Evolutionary conservation across 2,797 vertebrate genomes (phyloP).

Genomic region (Leontocebus nigricollis): DNA sequence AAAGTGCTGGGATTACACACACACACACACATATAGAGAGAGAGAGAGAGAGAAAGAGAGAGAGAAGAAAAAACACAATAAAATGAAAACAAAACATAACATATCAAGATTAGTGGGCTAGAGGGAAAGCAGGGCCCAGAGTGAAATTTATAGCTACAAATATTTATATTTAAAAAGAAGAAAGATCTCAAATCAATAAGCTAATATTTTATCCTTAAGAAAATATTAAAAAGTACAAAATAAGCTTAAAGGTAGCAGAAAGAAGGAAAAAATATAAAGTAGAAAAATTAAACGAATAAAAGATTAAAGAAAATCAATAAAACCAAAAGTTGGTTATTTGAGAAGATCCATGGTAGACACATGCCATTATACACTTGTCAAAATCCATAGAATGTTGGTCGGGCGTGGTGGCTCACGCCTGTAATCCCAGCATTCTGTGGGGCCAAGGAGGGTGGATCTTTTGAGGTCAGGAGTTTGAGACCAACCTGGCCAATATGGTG

Average conservation of each 20-base stretch:
- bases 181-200: neutral
- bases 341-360: neutral
- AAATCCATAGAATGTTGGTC: neutral
- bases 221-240: neutral
- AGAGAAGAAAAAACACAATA: neutral
- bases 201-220: neutral
- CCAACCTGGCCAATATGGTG: neutral
- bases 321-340: neutral
- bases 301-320: neutral
- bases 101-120: neutral
- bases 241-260: neutral
- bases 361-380: neutral
- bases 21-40: too few relatives aligned
- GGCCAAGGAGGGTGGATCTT: neutral
- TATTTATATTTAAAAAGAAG: neutral
- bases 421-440: neutral
- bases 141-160: neutral
- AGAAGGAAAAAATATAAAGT: neutral
- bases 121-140: neutral
- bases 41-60: too few relatives aligned
- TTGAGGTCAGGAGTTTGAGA: neutral
- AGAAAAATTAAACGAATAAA: neutral
- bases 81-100: neutral
- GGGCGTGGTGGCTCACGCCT: fast-evolving
- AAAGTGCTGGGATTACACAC: too few relatives aligned